Evolutionary conservation across 2,113 vertebrate genomes (phyloP).

Genomic region (Heliornis fulica): DNA sequence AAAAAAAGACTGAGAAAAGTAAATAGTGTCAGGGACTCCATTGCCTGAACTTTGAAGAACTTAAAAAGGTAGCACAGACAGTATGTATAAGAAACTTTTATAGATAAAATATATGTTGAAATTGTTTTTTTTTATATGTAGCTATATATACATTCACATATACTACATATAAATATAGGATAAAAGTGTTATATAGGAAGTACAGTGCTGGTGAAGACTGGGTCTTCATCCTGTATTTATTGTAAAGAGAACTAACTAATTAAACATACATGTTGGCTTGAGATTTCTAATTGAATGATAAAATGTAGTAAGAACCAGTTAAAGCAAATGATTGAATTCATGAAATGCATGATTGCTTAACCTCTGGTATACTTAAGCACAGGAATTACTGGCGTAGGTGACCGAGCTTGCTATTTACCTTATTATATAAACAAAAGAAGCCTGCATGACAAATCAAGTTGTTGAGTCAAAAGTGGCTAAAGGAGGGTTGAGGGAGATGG

Average conservation of each 20-base stretch:
- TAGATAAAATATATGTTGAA: background rate
- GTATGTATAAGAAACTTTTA: background rate
- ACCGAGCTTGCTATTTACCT: background rate
- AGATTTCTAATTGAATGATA: background rate
- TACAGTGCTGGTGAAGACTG: background rate
- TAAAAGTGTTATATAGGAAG: background rate
- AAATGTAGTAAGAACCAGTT: background rate
- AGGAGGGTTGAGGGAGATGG: background rate
- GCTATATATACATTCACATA: background rate
- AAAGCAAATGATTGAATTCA: background rate
- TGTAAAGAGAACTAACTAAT: background rate
- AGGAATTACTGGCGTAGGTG: background rate
- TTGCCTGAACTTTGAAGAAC: background rate
- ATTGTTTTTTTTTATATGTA: background rate
- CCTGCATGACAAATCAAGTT: background rate
- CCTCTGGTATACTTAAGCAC: background rate
- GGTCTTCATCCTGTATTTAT: background rate
- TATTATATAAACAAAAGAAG: background rate
- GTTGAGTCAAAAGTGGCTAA: background rate
- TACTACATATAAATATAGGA: background rate
- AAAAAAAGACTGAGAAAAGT: background rate
- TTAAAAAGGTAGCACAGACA: background rate
- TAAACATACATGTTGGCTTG: background rate
- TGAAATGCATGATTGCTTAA: background rate
- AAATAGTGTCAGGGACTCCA: background rate